phyloP scores from a whole-genome alignment of 53 echinoderm and acorn worm genomes.

The Antedon mediterranea region DNA sequence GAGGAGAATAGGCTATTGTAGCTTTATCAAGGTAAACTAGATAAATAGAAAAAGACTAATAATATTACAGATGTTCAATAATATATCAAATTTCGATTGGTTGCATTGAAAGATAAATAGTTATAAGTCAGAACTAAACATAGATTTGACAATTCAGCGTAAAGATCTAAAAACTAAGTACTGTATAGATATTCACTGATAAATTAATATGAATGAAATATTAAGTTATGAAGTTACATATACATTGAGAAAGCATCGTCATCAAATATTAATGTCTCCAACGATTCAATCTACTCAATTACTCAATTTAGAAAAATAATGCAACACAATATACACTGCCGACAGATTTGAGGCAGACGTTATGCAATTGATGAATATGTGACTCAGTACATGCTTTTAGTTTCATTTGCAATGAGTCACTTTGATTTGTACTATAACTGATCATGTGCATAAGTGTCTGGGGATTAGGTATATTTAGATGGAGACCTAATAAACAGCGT shows the following conservation, averaged over 20 bases:
- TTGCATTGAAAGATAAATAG: no score
- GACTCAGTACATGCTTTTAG: not conserved
- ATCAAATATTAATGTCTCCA: not conserved
- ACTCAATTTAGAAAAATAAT: not conserved
- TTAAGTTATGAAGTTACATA: no score
- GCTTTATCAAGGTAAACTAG: no score
- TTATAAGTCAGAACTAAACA: no score
- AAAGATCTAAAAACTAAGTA: no score
- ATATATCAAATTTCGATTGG: no score
- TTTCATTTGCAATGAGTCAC: not conserved
- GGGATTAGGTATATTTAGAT: constrained; percentile 1
- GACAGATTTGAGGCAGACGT: not conserved
- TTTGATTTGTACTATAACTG: not conserved
- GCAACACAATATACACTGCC: not conserved
- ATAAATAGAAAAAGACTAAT: no score
- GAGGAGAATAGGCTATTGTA: no score
- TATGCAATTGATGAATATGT: not conserved
- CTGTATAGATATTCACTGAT: no score
- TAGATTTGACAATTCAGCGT: no score
- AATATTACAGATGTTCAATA: no score
- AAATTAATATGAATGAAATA: no score
- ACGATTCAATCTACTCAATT: not conserved
- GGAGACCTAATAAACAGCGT: not conserved
- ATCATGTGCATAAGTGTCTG: not conserved
- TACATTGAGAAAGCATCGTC: not conserved